These are phyloP conservation scores for Phrynocephalus guinanensis DNA, from an alignment of 2,797 vertebrate genomes.

Conservation along the genomic window DNA sequence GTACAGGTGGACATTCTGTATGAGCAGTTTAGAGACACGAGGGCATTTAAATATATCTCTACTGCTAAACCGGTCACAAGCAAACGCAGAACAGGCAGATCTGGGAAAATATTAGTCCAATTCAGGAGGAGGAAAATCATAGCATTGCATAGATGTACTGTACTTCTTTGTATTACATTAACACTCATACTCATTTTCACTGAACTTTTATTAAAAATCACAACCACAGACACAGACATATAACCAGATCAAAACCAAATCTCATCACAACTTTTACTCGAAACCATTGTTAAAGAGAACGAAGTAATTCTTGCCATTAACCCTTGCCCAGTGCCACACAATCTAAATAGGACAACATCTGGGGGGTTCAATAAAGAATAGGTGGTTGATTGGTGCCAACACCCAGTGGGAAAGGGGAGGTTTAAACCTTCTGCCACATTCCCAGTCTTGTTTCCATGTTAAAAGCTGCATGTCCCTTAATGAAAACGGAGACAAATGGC, in stretches of 20 bases:
- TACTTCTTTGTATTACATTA: neutral
- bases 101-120: neutral
- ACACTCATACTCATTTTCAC: neutral
- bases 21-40: neutral
- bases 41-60: neutral
- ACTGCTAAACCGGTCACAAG: neutral
- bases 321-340: neutral
- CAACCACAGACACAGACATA: neutral
- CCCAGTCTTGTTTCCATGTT: neutral
- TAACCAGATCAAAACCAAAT: neutral
- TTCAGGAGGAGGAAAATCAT: neutral
- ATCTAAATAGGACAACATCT: neutral
- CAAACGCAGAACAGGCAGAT: neutral
- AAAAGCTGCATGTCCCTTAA: neutral
- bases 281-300: neutral
- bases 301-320: neutral
- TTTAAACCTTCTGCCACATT: neutral
- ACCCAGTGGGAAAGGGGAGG: too few relatives aligned
- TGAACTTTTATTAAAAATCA: neutral
- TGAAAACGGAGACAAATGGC: neutral
- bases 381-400: neutral
- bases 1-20: neutral
- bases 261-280: neutral
- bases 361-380: neutral
- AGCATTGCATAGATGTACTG: neutral